These are phyloP conservation scores for Xanthorhoe spadicearia DNA, from an alignment of 2,888 invertebrate genomes.

Conservation along the genomic window DNA sequence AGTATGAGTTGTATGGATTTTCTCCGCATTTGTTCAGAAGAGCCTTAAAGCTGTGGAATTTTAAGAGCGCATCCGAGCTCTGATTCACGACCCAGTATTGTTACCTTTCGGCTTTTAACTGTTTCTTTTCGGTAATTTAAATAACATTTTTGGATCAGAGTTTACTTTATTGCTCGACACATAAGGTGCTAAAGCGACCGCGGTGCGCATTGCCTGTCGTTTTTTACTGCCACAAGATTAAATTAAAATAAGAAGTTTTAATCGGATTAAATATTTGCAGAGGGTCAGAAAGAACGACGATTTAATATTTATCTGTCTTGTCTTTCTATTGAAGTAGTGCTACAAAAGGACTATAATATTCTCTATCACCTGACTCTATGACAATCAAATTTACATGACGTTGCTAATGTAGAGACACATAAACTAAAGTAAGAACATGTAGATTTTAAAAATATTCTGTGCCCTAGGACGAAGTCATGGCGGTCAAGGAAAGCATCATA, in stretches of 20 bases:
- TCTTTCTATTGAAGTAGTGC: too few species aligned
- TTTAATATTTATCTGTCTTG: neutral
- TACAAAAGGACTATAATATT: too few species aligned
- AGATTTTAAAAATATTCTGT: too few species aligned
- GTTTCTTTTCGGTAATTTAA: slow-evolving; percentile 42
- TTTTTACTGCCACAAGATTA: slow-evolving; percentile 12
- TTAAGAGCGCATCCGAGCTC: slow-evolving; percentile 35
- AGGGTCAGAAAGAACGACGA: neutral
- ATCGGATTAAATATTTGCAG: slow-evolving; percentile 13
- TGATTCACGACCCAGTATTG: slow-evolving; percentile 50
- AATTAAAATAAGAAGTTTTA: slow-evolving; percentile 15
- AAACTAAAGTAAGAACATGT: too few species aligned
- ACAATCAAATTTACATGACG: too few species aligned
- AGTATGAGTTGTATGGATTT: too few species aligned
- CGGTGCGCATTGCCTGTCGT: slow-evolving; percentile 9
- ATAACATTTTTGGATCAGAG: slow-evolving; percentile 41
- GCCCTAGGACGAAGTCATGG: too few species aligned
- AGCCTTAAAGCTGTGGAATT: slow-evolving; percentile 46
- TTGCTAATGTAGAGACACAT: too few species aligned
- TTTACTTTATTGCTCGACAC: slow-evolving; percentile 35
- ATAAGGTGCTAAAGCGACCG: slow-evolving; percentile 35
- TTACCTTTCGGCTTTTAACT: slow-evolving; percentile 30
- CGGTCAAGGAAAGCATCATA: too few species aligned
- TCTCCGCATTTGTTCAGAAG: neutral
- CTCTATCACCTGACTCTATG: too few species aligned